These are phyloP conservation scores for Oplegnathus fasciatus DNA, from an alignment of 2,113 vertebrate genomes.

Conservation along the genomic window DNA sequence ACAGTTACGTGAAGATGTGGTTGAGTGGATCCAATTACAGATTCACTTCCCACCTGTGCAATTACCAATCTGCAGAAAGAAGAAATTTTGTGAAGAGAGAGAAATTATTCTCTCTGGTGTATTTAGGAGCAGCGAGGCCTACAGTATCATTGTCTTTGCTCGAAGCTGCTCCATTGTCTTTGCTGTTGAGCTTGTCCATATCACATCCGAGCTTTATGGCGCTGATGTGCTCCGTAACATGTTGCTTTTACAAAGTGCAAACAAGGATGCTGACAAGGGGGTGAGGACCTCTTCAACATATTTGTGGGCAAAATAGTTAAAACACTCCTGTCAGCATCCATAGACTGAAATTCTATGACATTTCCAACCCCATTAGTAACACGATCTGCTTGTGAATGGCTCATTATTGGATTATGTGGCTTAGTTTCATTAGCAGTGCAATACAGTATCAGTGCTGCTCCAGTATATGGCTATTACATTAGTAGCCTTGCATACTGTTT, in stretches of 20 bases:
- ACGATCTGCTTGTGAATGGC: conserved; percentile 35
- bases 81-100: conserved; percentile 23
- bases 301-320: conserved; percentile 52
- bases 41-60: conserved; percentile 60
- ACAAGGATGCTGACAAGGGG: conserved; percentile 31
- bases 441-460: conserved; percentile 21
- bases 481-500: conserved; percentile 22
- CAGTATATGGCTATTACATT: conserved; percentile 32
- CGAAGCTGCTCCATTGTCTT: conserved; percentile 18
- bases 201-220: conserved; percentile 46
- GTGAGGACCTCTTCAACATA: conserved; percentile 49
- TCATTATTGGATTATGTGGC: conserved; percentile 54
- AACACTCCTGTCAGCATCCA: conserved; percentile 47
- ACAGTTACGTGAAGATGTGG: conserved; percentile 38
- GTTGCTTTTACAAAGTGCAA: conserved; percentile 37
- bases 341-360: conserved; percentile 45
- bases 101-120: conserved; percentile 38
- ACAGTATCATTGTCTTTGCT: conserved; percentile 47
- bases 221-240: conserved; percentile 31
- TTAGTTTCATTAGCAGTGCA: conserved; percentile 48
- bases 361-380: conserved; percentile 63
- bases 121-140: conserved; percentile 28
- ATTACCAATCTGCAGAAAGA: conserved; percentile 46
- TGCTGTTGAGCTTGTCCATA: conserved; percentile 38
- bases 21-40: conserved; percentile 51